These are phyloP conservation scores for Agrilus biguttatus DNA, from an alignment of 2,888 invertebrate species.

Conservation along the genomic window DNA sequence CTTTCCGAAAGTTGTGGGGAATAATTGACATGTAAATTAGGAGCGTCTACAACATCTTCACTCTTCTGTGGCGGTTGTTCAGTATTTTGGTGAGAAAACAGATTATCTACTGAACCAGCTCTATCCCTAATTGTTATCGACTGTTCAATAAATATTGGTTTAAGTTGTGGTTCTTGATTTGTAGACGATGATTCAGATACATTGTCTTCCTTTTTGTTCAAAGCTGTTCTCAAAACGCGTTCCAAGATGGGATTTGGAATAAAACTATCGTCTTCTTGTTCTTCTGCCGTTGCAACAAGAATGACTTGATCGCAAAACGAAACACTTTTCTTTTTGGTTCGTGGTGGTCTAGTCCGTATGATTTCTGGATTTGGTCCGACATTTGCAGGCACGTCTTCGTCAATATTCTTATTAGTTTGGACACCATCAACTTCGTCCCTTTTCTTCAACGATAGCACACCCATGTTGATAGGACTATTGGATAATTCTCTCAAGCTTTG, in stretches of 20 bases:
- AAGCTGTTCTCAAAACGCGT: constrained; percentile 68
- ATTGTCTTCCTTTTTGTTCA: constrained; percentile 48
- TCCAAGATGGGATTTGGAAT: constrained; percentile 85
- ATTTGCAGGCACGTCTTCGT: constrained; percentile 40
- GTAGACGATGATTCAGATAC: neutral
- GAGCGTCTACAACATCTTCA: no score
- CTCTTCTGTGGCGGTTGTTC: no score
- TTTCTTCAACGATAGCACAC: constrained; percentile 19
- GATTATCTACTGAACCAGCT: no score
- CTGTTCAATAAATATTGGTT: constrained; percentile 4
- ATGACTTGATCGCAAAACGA: constrained; percentile 92
- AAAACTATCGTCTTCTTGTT: constrained; percentile 79
- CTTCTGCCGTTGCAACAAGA: constrained; percentile 82
- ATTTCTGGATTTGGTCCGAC: constrained; percentile 31
- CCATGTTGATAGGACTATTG: constrained; percentile 14
- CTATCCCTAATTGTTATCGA: neutral
- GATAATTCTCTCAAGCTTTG: constrained; percentile 6
- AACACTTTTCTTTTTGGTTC: constrained; percentile 81
- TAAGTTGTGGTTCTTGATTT: constrained; percentile 1
- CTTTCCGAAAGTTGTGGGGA: no score
- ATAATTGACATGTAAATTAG: no score
- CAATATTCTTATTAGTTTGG: constrained; percentile 37
- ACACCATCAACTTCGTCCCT: constrained; percentile 21
- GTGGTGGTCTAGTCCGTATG: constrained; percentile 34
- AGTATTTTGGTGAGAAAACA: no score